These are phyloP conservation scores for Etheostoma spectabile DNA, from an alignment of 2,113 vertebrate species.

Conservation along the genomic window DNA sequence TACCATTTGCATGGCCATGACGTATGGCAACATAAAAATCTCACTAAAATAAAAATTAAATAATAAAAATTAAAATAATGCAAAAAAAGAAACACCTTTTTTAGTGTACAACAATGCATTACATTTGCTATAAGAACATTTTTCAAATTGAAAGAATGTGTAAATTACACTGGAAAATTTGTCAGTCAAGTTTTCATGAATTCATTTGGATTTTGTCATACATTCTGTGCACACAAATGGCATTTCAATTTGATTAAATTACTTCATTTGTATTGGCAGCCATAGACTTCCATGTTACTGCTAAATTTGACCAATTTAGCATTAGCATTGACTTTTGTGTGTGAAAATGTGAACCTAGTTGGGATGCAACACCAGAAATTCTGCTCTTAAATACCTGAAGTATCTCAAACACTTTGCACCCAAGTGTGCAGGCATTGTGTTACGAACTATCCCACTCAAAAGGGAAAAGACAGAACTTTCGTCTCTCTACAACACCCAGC, in stretches of 20 bases:
- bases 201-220: neutral
- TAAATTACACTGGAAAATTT: neutral
- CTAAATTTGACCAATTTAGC: neutral
- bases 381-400: neutral
- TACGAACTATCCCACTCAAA: neutral
- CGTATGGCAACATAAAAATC: neutral
- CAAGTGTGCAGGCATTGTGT: neutral
- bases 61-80: neutral
- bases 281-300: neutral
- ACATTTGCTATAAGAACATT: neutral
- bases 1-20: neutral
- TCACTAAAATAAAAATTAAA: neutral
- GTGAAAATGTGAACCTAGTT: neutral
- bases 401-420: neutral
- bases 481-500: slow-evolving; percentile 3
- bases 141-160: neutral
- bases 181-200: too few species aligned
- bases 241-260: neutral
- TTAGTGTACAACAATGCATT: too few species aligned
- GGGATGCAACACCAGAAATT: slow-evolving; percentile 7
- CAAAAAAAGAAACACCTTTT: neutral
- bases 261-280: slow-evolving; percentile 6
- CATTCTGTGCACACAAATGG: neutral
- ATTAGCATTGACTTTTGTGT: neutral
- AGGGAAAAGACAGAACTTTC: neutral